Evolutionary conservation across 2,797 vertebrate species (phyloP), one percentile per base, ranked within the genome.

Genomic region (Sebastiscus albofasciatus): DNA sequence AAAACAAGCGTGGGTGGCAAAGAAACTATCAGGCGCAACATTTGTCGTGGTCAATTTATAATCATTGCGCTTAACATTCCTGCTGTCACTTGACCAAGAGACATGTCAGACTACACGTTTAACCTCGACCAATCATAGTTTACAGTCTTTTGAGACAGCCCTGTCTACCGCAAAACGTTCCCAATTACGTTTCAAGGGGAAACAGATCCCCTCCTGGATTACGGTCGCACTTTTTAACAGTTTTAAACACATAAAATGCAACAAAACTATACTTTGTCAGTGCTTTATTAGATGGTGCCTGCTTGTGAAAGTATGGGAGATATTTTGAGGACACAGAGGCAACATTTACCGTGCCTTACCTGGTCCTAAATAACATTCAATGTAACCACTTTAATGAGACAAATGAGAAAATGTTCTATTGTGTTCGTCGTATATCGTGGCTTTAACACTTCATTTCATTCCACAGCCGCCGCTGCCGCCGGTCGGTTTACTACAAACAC

Each of bases 401-500:
- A 82, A 81, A 75, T 69, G 61, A 78, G 67, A 81, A 34, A 42
- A 80, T 20, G 22, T 62, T 42, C 7, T 49, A 49, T 69, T 78
- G 49, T 39, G n/a, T 83, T 86, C n/a, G 20, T 4, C 12, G 14
- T 42, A 42, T 52, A 60, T 84, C 8, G 20, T 31, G 60, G 79
- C 72, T 80, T 81, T 75, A 67, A 77, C 59, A 70, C 82, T 77
- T 68, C 67, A 83, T 83, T 89, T 90, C 62, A 66, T 74, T 91
- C 81, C 67, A 67, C 77, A 66, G 80, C 62, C 29, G n/a, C n/a
- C n/a, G n/a, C n/a, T n/a, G 31, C 10, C 10, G 9, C 61, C 13
- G 72, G 82, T 71, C 75, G 86, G 79, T 87, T 87, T 80, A 84
- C 82, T 80, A 71, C 87, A 82, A 89, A 94, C 90, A 93, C 90